Evolutionary conservation across 2,113 vertebrate species (phyloP).

Genomic region (Siniperca knerii): DNA sequence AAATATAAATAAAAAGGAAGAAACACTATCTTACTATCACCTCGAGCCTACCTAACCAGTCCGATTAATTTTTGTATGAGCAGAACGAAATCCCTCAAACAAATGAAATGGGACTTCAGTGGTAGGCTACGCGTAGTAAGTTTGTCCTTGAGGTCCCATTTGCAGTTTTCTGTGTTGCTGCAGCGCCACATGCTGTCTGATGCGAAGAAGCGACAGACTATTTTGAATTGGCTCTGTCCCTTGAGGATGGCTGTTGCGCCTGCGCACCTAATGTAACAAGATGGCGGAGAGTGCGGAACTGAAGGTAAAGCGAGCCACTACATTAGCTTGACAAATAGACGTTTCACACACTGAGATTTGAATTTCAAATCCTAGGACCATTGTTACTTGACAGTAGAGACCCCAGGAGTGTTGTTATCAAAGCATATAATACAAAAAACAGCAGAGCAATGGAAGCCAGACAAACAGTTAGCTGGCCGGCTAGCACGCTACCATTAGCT

Average conservation of each 20-base stretch:
- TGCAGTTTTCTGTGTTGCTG: background rate
- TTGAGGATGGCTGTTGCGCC: constrained; percentile 88
- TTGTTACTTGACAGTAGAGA: constrained; percentile 12
- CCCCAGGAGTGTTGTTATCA: background rate
- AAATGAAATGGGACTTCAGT: background rate
- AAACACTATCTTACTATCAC: no score
- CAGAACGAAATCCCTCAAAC: background rate
- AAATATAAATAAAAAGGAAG: background rate
- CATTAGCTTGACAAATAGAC: constrained; percentile 86
- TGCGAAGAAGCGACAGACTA: background rate
- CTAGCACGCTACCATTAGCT: constrained; percentile 78
- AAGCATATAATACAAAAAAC: constrained; percentile 22
- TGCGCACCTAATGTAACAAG: constrained; percentile 94
- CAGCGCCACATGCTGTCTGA: constrained; percentile 65
- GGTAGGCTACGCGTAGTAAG: no score
- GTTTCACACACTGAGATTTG: constrained; percentile 30
- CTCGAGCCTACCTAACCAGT: background rate
- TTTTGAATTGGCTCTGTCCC: constrained; percentile 74
- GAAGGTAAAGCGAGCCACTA: constrained; percentile 95
- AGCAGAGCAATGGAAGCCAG: constrained; percentile 11
- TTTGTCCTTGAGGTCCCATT: background rate
- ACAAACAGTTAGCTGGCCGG: constrained; percentile 66
- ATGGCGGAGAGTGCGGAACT: constrained; percentile 99
- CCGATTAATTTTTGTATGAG: background rate
- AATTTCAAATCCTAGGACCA: constrained; percentile 4